These are phyloP conservation scores for Exocentrus adspersus DNA, from an alignment of 2,888 invertebrate genomes.

Conservation along the genomic window DNA sequence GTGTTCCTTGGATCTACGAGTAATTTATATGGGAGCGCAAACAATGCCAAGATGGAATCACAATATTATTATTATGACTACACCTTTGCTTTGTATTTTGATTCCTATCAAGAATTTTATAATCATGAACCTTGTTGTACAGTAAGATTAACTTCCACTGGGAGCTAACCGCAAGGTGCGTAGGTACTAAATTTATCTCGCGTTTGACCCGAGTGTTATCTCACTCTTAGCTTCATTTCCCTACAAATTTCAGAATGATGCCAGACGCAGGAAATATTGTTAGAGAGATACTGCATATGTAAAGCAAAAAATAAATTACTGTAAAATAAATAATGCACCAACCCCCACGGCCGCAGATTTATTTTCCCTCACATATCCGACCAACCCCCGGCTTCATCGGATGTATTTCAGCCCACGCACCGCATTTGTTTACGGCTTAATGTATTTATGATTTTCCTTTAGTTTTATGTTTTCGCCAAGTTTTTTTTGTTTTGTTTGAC, in stretches of 20 bases:
- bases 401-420: constrained; percentile 13
- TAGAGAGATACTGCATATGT: not conserved
- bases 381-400: constrained; percentile 24
- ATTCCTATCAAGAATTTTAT: too few species aligned
- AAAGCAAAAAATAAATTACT: constrained; percentile 19
- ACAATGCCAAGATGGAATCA: too few species aligned
- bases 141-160: not conserved
- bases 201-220: not conserved
- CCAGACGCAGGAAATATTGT: not conserved
- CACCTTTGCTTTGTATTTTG: too few species aligned
- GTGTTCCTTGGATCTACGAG: too few species aligned
- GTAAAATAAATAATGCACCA: constrained; percentile 17
- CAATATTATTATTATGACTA: too few species aligned
- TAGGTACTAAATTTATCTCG: not conserved
- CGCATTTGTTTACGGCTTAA: constrained; percentile 24
- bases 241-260: constrained; percentile 1
- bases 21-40: too few species aligned
- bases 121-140: too few species aligned
- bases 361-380: constrained; percentile 1
- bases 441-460: constrained; percentile 31
- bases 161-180: not conserved
- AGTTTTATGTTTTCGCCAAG: constrained; percentile 32
- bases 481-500: constrained; percentile 59
- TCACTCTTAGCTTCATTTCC: constrained; percentile 4
- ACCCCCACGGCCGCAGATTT: constrained; percentile 18